Conservation (phyloP, 2,797 vertebrate species). For the Rhynchotus rufescens region DNA sequence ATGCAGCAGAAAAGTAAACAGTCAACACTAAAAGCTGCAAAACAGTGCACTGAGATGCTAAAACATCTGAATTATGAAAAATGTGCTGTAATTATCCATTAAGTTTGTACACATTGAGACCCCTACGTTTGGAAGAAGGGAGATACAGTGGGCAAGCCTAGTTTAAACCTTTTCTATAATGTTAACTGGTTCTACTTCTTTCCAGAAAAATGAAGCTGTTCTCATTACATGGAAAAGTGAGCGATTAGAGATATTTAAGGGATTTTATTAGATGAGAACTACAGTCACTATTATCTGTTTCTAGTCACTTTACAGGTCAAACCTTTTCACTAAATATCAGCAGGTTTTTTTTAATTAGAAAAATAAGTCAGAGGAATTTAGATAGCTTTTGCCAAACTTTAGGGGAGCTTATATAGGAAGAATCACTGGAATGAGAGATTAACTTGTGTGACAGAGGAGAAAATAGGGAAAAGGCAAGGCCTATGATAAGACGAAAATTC, state of each 20-base stretch:
- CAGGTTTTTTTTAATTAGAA: not conserved
- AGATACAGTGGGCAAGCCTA: not conserved
- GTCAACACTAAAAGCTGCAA: not conserved
- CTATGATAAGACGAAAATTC: not conserved
- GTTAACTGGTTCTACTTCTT: not conserved
- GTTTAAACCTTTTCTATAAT: not conserved
- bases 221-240: not conserved
- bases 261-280: not conserved
- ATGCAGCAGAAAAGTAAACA: not conserved
- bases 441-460: not conserved
- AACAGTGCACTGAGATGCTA: not conserved
- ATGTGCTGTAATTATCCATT: not conserved
- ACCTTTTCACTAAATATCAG: not conserved
- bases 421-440: not conserved
- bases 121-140: not conserved
- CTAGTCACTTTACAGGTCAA: not conserved
- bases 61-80: not conserved
- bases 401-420: not conserved
- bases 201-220: not conserved
- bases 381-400: not conserved
- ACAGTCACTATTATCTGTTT: not conserved
- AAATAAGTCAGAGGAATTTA: not conserved
- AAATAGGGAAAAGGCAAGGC: not conserved
- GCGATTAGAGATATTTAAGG: not conserved
- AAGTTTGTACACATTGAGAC: not conserved